A percentile compares a stretch with the other conserved stretches of the same genome.
Evolutionary conservation across 2,888 invertebrate genomes (phyloP).

Genomic region (Syritta pipiens): DNA sequence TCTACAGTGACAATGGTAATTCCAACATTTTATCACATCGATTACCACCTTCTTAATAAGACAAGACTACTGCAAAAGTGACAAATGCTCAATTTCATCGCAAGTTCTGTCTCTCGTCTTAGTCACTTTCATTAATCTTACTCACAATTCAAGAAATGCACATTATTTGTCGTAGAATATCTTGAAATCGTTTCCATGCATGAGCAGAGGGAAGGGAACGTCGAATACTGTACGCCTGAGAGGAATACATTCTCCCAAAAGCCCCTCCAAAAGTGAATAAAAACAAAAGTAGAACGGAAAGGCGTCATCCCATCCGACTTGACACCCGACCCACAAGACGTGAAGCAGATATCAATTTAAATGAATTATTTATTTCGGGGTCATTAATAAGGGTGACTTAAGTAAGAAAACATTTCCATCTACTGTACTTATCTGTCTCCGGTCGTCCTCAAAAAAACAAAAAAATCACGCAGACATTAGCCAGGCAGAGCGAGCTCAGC

Average conservation of each 20-base stretch:
- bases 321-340: not conserved
- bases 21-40: no score
- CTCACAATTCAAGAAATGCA: constrained; percentile 63
- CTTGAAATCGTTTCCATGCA: constrained; percentile 47
- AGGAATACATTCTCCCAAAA: constrained; percentile 6
- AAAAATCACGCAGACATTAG: constrained; percentile 14
- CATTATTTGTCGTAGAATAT: constrained; percentile 56
- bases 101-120: not conserved
- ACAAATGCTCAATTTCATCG: constrained; percentile 54
- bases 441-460: constrained; percentile 27
- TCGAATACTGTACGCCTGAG: constrained; percentile 1
- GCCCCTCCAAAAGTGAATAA: not conserved
- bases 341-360: constrained; percentile 56
- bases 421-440: constrained; percentile 61
- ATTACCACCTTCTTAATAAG: no score
- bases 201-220: constrained; percentile 8
- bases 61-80: no score
- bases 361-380: constrained; percentile 63
- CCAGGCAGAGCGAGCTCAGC: constrained; percentile 49
- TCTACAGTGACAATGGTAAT: no score
- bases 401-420: constrained; percentile 61
- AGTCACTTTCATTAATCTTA: constrained; percentile 53
- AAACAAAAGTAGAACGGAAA: not conserved
- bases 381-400: constrained; percentile 68
- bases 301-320: not conserved